These are phyloP conservation scores for Aurelia sp. DNA, from an alignment of 30 jellyfish, hydroid and myxozoan species.

Conservation along the genomic window DNA sequence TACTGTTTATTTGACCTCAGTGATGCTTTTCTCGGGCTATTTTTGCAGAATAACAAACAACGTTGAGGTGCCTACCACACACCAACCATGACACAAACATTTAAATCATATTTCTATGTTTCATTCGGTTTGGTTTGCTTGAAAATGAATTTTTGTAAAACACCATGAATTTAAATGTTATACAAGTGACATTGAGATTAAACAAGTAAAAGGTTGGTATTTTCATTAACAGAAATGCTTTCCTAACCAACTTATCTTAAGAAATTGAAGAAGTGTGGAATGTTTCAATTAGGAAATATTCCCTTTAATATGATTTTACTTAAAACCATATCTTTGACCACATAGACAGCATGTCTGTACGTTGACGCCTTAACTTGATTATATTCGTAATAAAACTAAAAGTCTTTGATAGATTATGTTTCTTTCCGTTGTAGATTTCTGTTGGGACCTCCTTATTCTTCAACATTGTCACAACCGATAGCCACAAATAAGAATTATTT, in stretches of 20 bases:
- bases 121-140: too few relatives aligned
- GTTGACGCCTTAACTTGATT: constrained; percentile 52
- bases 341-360: constrained; percentile 75
- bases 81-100: too few relatives aligned
- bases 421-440: constrained; percentile 65
- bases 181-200: too few relatives aligned
- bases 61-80: too few relatives aligned
- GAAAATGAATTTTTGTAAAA: too few relatives aligned
- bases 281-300: constrained; percentile 69
- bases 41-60: too few relatives aligned
- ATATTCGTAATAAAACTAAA: constrained; percentile 38
- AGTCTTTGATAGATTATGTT: constrained; percentile 48
- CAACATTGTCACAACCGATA: constrained; percentile 10
- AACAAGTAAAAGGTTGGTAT: not conserved
- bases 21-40: too few relatives aligned
- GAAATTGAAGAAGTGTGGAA: constrained; percentile 61
- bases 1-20: too few relatives aligned
- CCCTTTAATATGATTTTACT: constrained; percentile 35
- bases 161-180: too few relatives aligned
- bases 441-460: constrained; percentile 52
- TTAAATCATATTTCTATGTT: too few relatives aligned
- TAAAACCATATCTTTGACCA: constrained; percentile 66
- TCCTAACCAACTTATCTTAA: constrained; percentile 25
- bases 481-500: constrained; percentile 53
- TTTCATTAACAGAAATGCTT: constrained; percentile 23